Evolutionary conservation across 2,888 invertebrate genomes (phyloP).

Genomic region (Lochmaea capreae): DNA sequence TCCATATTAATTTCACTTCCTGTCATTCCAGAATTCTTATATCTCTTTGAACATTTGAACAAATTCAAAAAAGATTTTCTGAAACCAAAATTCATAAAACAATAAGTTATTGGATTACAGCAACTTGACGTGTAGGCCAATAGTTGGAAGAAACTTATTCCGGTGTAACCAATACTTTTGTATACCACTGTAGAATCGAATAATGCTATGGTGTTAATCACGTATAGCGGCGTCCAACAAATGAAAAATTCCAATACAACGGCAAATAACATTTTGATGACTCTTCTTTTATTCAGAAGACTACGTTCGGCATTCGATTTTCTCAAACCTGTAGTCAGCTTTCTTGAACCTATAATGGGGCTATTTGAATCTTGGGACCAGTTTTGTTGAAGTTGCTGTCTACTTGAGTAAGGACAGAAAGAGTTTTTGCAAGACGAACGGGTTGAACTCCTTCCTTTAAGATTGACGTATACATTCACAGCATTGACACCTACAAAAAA

Average conservation of each 20-base stretch:
- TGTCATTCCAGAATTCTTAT: conserved; percentile 49
- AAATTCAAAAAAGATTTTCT: conserved; percentile 72
- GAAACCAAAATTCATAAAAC: conserved; percentile 77
- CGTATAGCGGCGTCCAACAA: conserved; percentile 76
- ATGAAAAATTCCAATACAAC: conserved; percentile 78
- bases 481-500: conserved; percentile 58
- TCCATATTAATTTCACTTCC: conserved; percentile 60
- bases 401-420: conserved; percentile 57
- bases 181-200: conserved; percentile 67
- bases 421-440: conserved; percentile 56
- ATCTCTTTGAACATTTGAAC: conserved; percentile 67
- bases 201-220: conserved; percentile 70
- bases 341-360: conserved; percentile 52
- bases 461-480: conserved; percentile 66
- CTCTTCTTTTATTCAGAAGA: conserved; percentile 66
- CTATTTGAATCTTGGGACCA: conserved; percentile 57
- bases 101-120: conserved; percentile 78
- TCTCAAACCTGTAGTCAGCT: conserved; percentile 53
- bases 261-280: conserved; percentile 75
- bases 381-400: conserved; percentile 58
- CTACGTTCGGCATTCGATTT: conserved; percentile 67
- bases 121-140: conserved; percentile 73
- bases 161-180: conserved; percentile 66
- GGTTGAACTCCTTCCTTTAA: conserved; percentile 63
- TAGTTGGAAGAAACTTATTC: conserved; percentile 70